Conservation (phyloP, 2,797 vertebrate genomes). For the Liasis olivaceus region DNA sequence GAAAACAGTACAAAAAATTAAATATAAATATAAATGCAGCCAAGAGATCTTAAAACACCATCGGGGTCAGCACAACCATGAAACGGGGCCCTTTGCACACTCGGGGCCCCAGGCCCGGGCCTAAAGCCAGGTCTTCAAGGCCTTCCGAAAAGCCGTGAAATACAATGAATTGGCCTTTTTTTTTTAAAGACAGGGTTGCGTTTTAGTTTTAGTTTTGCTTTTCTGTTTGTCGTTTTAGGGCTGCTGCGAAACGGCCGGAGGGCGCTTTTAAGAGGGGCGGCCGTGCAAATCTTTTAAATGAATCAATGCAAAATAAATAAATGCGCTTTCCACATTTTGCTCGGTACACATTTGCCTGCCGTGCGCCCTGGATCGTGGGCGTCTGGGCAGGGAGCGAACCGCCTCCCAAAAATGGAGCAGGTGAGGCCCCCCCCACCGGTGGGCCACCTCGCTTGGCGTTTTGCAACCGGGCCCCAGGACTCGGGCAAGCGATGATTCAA, state of each 20-base stretch:
- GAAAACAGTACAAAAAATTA: too few relatives aligned
- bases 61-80: too few relatives aligned
- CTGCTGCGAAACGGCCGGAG: not conserved
- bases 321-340: not conserved
- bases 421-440: too few relatives aligned
- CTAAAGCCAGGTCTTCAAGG: too few relatives aligned
- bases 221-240: not conserved
- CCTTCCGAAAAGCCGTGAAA: too few relatives aligned
- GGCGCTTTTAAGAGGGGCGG: not conserved
- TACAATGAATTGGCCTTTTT: too few relatives aligned
- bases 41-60: too few relatives aligned
- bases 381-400: too few relatives aligned
- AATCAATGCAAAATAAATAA: not conserved
- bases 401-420: too few relatives aligned
- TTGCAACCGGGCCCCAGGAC: not conserved
- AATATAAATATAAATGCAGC: too few relatives aligned
- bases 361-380: not conserved
- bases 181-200: not conserved
- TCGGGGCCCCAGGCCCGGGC: too few relatives aligned
- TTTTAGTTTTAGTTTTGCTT: not conserved
- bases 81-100: too few relatives aligned
- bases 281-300: not conserved
- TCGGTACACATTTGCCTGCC: not conserved
- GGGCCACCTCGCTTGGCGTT: not conserved
- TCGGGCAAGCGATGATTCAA: constrained; percentile 1